Base-by-base conservation (phyloP, 2,888 invertebrate genomes). In the Noctua pronuba region DNA sequence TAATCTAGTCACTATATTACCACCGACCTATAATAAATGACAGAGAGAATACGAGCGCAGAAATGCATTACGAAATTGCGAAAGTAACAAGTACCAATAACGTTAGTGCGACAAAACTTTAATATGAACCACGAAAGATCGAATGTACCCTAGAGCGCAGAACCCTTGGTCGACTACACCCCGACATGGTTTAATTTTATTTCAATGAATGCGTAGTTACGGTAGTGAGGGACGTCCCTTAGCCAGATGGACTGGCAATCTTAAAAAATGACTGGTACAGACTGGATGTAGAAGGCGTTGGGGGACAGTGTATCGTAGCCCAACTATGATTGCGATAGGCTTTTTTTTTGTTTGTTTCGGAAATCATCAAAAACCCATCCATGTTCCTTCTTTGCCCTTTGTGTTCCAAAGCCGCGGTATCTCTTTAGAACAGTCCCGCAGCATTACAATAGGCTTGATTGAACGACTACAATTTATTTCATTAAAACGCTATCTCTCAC, bases 401-500 rank as follows among this genome's bases (percentile, higher is more conserved):
- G n/a, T n/a, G n/a, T n/a, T n/a, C n/a, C n/a, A n/a, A n/a, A n/a
- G n/a, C n/a, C n/a, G n/a, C n/a, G n/a, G n/a, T n/a, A n/a, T n/a
- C n/a, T n/a, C n/a, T n/a, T n/a, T n/a, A n/a, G n/a, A n/a, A n/a
- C n/a, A n/a, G n/a, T n/a, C n/a, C n/a, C n/a, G n/a, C n/a, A n/a
- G n/a, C n/a, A n/a, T n/a, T n/a, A n/a, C n/a, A n/a, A 28, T 16
- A 16, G 28, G 2, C 28, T 28, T 58, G 28, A 31, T 58, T 16
- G 16, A 16, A 1, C 5, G 58, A 58, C 28, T 7, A 58, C 0
- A 58, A 58, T 60, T 10, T 3, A 41, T 21, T 16, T 52, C 2
- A n/a, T 16, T 1, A 41, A 82, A 69, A 7, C 86, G 77, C 83
- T 28, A 16, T 5, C 31, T 35, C 66, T 60, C 7, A 35, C 55